Base-by-base conservation (phyloP, 1,140 invertebrate species). In the Hyposmocoma kahamanoa region DNA sequence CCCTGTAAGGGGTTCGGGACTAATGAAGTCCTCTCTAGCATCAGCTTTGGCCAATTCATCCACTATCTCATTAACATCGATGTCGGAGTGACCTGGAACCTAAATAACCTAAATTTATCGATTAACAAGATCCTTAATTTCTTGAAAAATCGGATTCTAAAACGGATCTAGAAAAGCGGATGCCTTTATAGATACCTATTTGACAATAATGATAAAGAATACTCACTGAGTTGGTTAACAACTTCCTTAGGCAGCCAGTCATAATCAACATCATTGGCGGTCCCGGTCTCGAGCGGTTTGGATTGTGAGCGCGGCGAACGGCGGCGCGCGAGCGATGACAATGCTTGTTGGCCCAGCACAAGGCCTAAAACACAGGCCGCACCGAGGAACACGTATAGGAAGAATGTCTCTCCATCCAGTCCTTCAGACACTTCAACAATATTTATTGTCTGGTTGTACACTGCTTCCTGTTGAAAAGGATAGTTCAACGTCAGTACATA, bases 391-490 rank as follows among this genome's bases (percentile, higher is more conserved):
- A 99, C 90, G 68, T 99, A 99, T 39, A 99, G 86, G 91, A 99
- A 99, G 88, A 99, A 95, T 20, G 97, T 99, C 90, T 99, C 98
- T 30, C 97, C 96, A 87, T 99, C 97, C 11, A 99, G 88, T 52
- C 97, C 97, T 84, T 98, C 97, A 61, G 98, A 97, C 34, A 98
- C 89, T 87, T 99, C 98, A 22, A 97, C 91, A 57, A 99, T 96
- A 81, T 96, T 95, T 4, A 99, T 90, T n/a, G 98, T 99, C 87
- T 99, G 96, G 84, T 99, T 99, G 89, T 97, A 99, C 0, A 99
- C 96, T 53, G 97, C 95, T 87, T 97, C 97, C 67, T 91, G 89
- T 77, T 89, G n/a, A 47, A 41, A 43, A 13, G 6, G 28, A 17
- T 6, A 22, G 2, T n/a, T 15, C 17, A 15, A n/a, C 20, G 1